These are phyloP conservation scores for Gorsachius goisagi DNA, from an alignment of 2,113 vertebrate species.

Conservation along the genomic window DNA sequence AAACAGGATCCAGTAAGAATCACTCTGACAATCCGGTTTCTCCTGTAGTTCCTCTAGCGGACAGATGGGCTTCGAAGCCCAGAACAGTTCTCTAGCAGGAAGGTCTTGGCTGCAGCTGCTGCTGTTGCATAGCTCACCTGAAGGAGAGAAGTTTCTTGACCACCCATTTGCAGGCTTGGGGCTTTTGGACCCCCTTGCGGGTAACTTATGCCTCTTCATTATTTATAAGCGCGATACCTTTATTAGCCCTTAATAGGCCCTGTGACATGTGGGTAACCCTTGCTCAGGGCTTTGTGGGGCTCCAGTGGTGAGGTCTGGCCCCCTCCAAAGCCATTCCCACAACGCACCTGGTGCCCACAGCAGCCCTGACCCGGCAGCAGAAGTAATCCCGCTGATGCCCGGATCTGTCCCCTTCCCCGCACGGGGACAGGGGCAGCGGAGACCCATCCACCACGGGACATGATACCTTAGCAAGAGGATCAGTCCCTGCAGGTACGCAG, in stretches of 20 bases:
- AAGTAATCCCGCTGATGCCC: background rate
- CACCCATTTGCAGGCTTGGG: background rate
- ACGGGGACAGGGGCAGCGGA: background rate
- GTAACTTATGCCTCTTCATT: background rate
- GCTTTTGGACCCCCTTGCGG: background rate
- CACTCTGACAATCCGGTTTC: background rate
- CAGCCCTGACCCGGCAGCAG: background rate
- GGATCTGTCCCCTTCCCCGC: background rate
- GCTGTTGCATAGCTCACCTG: background rate
- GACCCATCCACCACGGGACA: accelerated
- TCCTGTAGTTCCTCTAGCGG: background rate
- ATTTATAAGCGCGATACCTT: background rate
- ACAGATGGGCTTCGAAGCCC: background rate
- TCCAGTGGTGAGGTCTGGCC: background rate
- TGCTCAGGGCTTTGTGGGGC: background rate
- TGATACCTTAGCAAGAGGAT: background rate
- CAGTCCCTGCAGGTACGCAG: background rate
- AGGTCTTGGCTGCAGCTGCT: background rate
- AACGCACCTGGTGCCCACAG: background rate
- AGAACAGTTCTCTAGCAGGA: background rate
- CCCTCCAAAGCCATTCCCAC: background rate
- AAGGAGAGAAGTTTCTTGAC: background rate
- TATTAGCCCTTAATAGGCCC: background rate
- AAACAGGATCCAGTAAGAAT: background rate
- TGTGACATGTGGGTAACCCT: background rate